Base-by-base conservation (phyloP, 2,113 vertebrate genomes). In the Sigmodon hispidus region DNA sequence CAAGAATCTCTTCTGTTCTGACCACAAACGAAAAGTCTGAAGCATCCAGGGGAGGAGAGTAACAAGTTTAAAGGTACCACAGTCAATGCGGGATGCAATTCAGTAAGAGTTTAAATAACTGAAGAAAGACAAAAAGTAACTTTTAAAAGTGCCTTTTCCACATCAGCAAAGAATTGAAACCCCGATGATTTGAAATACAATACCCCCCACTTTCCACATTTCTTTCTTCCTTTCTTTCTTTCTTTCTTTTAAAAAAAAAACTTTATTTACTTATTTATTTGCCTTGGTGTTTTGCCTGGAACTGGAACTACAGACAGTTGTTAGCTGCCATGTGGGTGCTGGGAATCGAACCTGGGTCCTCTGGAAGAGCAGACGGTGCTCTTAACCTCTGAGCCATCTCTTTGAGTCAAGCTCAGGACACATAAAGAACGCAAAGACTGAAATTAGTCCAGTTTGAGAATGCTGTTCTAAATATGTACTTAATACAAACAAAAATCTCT, bases 381-480 rank as follows among this genome's bases (percentile, higher is more conserved):
- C n/a, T n/a, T n/a, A n/a, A n/a, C n/a, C n/a, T n/a, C n/a, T n/a
- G n/a, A n/a, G n/a, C n/a, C n/a, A n/a, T n/a, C n/a, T n/a, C n/a
- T n/a, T 77, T 50, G 19, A 45, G 77, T 59, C 40, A 59, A 94
- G 63, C 57, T 8, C 34, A 94, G 80, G 45, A 80, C 52, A 80
- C 29, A 69, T 45, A 81, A 80, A 26, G 10, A 89, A 84, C 55
- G 21, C 73, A 83, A 97, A 90, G 45, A 86, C 67, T 69, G 24
- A 85, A 81, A 89, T 31, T 81, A 95, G 81, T 31, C 4, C 19
- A 55, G 19, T 77, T 70, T 89, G n/a, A 88, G 59, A 91, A 57
- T 93, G 92, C 40, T 91, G 45, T 50, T 96, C 91, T 91, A 88
- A 55, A 79, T 36, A 77, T 29, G 5, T 73, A 92, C 76, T 50